These are phyloP conservation scores for Solenopsis invicta DNA, from an alignment of 1,140 invertebrate genomes.

Conservation along the genomic window DNA sequence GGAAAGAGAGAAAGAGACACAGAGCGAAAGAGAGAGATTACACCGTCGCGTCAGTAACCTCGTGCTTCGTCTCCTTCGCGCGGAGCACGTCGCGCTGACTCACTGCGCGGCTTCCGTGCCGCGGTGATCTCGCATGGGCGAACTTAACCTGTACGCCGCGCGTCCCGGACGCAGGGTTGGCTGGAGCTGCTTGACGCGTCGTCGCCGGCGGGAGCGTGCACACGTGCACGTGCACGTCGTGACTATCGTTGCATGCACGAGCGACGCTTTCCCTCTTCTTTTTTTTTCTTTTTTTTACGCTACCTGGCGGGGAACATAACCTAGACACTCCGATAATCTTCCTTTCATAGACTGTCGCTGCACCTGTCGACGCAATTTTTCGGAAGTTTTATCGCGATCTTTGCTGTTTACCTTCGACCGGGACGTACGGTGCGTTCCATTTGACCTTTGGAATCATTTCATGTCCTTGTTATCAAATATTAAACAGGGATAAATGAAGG, in stretches of 20 bases:
- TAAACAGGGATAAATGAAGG: no score
- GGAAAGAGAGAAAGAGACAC: background rate
- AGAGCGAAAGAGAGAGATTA: background rate
- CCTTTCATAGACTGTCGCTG: background rate
- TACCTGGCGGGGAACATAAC: constrained; percentile 22
- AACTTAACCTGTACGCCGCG: constrained; percentile 68
- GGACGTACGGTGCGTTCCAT: no score
- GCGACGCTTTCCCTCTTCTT: background rate
- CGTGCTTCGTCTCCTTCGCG: constrained; percentile 50
- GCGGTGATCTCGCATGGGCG: constrained; percentile 35
- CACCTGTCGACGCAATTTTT: background rate
- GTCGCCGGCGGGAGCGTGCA: background rate
- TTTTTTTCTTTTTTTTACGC: background rate
- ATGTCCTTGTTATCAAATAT: no score
- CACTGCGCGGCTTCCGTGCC: no score
- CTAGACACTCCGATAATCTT: background rate
- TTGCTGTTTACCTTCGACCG: background rate
- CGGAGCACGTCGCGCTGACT: constrained; percentile 46
- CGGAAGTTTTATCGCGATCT: background rate
- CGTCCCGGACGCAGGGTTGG: constrained; percentile 6
- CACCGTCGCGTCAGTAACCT: constrained; percentile 42
- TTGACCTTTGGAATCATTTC: no score
- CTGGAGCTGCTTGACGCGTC: background rate
- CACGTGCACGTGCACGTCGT: background rate
- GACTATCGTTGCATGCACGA: background rate